Conservation (phyloP, 2,113 vertebrate genomes). For the Gracilinanus agilis region DNA sequence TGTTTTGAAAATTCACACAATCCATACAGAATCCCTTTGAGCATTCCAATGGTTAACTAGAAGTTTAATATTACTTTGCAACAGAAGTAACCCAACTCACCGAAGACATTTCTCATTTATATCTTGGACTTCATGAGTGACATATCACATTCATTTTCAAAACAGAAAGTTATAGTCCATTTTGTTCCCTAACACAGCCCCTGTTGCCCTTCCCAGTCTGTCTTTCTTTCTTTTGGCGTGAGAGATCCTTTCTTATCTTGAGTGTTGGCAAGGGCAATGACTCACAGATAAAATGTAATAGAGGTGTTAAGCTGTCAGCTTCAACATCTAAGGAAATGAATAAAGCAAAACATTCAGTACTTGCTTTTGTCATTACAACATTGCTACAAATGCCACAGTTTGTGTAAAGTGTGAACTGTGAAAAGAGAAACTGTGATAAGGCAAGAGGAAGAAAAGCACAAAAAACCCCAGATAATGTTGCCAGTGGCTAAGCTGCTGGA, state of each 20-base stretch:
- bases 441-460: constrained; percentile 65
- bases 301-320: constrained; percentile 81
- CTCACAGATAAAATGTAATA: constrained; percentile 80
- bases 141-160: constrained; percentile 41
- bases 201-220: constrained; percentile 33
- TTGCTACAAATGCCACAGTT: constrained; percentile 62
- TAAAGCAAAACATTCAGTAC: constrained; percentile 69
- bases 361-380: constrained; percentile 72
- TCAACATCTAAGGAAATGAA: constrained; percentile 78
- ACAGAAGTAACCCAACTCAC: constrained; percentile 42
- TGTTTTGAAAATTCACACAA: not conserved
- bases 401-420: constrained; percentile 63
- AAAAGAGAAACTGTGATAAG: constrained; percentile 71
- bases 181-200: constrained; percentile 1
- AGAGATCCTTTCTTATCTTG: constrained; percentile 80
- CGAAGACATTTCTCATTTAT: constrained; percentile 40
- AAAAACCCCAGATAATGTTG: constrained; percentile 59
- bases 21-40: not conserved
- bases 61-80: constrained; percentile 43
- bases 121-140: constrained; percentile 32
- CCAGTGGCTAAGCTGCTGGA: constrained; percentile 62
- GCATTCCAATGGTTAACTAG: not conserved
- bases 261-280: constrained; percentile 79
- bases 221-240: constrained; percentile 61
- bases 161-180: not conserved